Base-by-base conservation (phyloP, 2,797 vertebrate species). In the Oryzias sinensis region DNA sequence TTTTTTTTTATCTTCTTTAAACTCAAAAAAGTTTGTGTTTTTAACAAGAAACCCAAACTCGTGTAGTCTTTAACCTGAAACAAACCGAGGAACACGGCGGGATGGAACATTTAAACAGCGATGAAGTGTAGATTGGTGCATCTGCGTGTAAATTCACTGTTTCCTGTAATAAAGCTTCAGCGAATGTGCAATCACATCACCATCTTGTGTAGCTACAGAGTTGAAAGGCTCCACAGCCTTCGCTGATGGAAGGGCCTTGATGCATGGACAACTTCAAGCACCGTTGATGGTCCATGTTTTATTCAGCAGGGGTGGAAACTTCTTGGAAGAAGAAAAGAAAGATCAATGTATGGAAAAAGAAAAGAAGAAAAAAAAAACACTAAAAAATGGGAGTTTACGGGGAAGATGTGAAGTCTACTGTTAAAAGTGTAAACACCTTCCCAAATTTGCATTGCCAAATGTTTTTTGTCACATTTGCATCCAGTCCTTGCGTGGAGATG, bases 381-480 rank as follows among this genome's bases (percentile, higher is more conserved):
- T 69, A 47, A 11, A 46, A n/a, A 18, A 45, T n/a, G 70, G 72
- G 50, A 63, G 49, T 74, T 67, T 58, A 20, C 47, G 42, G 13
- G n/a, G 40, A 43, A 41, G 51, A 33, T 24, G 59, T 48, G 44
- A 9, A 65, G 56, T 33, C 25, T 42, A 14, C 11, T 53, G 45
- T 65, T 64, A 60, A 55, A 59, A 65, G 49, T 48, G 43, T 76
- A 49, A 73, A 69, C 43, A 57, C 44, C 65, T 53, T 66, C 49
- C n/a, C 37, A 79, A 76, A 87, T 81, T 68, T 79, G 81, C 80
- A 82, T 86, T 61, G 17, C 74, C 82, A 80, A 79, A 64, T 60
- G 5, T 27, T 48, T 52, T 54, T 70, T 56, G 60, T 40, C 14
- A 27, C 25, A 67, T 81, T 74, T 80, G 70, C 71, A 79, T 73